These are phyloP conservation scores for Astreopora myriophthalma DNA, from an alignment of 64 coral and sea anemone genomes.

Conservation along the genomic window DNA sequence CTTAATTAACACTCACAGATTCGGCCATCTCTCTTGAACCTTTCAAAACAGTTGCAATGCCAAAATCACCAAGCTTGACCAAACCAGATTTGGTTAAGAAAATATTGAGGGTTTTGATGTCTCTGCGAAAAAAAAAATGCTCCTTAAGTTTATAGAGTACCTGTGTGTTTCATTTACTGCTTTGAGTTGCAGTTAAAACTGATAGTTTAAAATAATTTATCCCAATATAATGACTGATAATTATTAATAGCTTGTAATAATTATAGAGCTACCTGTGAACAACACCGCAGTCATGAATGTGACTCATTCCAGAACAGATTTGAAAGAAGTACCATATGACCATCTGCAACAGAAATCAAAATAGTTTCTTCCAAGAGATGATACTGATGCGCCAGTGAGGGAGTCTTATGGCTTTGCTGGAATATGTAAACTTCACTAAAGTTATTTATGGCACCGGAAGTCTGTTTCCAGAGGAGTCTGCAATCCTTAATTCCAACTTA, in stretches of 20 bases:
- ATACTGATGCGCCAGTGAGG: too few species aligned
- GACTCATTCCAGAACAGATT: constrained; percentile 79
- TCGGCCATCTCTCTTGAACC: constrained; percentile 94
- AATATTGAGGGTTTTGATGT: constrained; percentile 95
- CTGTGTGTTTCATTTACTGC: too few species aligned
- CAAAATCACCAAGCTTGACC: constrained; percentile 98
- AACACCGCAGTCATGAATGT: constrained; percentile 95
- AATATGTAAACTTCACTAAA: too few species aligned
- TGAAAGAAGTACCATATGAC: constrained; percentile 99
- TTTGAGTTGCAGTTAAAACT: too few species aligned
- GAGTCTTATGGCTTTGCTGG: too few species aligned
- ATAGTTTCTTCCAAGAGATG: neutral
- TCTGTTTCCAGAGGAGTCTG: too few species aligned
- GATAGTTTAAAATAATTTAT: neutral
- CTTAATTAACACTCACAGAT: constrained; percentile 74
- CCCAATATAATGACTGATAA: neutral
- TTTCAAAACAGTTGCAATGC: constrained; percentile 93
- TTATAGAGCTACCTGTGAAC: constrained; percentile 77
- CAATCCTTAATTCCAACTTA: too few species aligned
- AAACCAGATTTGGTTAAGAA: constrained; percentile 96
- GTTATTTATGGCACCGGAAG: too few species aligned
- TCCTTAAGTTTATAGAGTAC: neutral
- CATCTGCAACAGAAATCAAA: constrained; percentile 56
- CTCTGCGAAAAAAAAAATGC: constrained; percentile 26
- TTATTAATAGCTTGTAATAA: neutral